These are phyloP conservation scores for Cacatua alba DNA, from an alignment of 2,113 vertebrate species.

Conservation along the genomic window DNA sequence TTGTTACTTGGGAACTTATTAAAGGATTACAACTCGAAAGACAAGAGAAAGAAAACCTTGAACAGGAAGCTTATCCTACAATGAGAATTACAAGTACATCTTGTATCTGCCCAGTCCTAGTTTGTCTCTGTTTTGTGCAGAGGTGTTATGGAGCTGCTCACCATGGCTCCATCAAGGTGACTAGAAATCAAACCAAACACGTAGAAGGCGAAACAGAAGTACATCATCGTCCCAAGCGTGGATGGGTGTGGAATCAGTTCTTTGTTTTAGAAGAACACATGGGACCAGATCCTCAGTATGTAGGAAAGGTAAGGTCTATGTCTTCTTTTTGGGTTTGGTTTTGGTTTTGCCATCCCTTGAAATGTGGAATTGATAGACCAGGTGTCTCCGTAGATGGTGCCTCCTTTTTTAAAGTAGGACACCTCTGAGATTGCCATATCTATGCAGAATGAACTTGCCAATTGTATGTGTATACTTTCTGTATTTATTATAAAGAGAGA, in stretches of 20 bases:
- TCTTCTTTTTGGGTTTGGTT: not conserved
- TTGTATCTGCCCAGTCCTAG: conserved; percentile 91
- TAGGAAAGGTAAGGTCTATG: conserved; percentile 88
- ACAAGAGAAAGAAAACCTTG: conserved; percentile 56
- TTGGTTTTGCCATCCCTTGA: not conserved
- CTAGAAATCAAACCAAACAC: conserved; percentile 89
- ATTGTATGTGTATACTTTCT: not conserved
- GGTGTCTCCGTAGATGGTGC: not conserved
- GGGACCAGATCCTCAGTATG: conserved; percentile 94
- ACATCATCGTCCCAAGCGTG: conserved; percentile 96
- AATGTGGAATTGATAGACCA: not conserved
- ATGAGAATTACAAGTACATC: conserved; percentile 92
- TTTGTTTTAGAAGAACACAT: conserved; percentile 99
- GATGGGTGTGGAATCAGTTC: conserved; percentile 99
- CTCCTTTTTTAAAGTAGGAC: not conserved
- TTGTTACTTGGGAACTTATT: conserved; percentile 47
- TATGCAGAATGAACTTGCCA: not conserved
- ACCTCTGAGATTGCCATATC: not conserved
- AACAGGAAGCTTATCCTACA: conserved; percentile 77
- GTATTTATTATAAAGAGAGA: not conserved
- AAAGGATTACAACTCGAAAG: conserved; percentile 65
- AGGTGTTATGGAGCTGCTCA: conserved; percentile 84
- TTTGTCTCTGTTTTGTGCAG: conserved; percentile 97
- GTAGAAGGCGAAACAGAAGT: conserved; percentile 91
- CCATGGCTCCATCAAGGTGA: conserved; percentile 78